Conservation (phyloP, 2,888 invertebrate species). For the Beris morrisii region DNA sequence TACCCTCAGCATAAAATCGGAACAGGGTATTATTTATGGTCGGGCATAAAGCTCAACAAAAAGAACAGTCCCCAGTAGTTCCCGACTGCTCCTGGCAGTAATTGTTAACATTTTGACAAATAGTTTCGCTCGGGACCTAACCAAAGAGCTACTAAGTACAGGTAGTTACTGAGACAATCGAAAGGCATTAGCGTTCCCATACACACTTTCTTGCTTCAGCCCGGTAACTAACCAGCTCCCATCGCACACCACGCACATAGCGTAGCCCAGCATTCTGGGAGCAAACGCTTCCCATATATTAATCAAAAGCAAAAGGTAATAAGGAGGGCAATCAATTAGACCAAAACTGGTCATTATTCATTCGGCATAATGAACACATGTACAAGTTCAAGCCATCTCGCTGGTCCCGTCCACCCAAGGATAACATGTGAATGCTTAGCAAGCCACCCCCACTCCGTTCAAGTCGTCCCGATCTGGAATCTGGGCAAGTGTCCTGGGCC, state of each 20-base stretch:
- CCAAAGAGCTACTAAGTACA: slow-evolving; percentile 24
- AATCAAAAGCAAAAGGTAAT: slow-evolving; percentile 30
- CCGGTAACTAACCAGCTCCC: slow-evolving; percentile 6
- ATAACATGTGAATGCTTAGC: neutral
- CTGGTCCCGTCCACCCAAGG: neutral
- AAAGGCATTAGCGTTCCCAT: slow-evolving; percentile 21
- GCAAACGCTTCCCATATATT: slow-evolving; percentile 19
- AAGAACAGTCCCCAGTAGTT: slow-evolving; percentile 15
- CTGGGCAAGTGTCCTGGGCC: neutral
- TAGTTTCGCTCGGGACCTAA: slow-evolving; percentile 8
- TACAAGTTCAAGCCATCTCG: slow-evolving; percentile 8
- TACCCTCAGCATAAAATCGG: slow-evolving; percentile 24
- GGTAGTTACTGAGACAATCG: slow-evolving; percentile 28
- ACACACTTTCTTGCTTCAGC: slow-evolving; percentile 5
- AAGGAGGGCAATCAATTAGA: slow-evolving; percentile 32
- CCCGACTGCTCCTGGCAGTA: slow-evolving; percentile 29
- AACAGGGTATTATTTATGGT: slow-evolving; percentile 21
- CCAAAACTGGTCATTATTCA: slow-evolving; percentile 30
- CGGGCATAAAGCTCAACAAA: slow-evolving; percentile 19
- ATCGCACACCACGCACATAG: neutral
- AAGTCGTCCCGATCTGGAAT: too few relatives aligned
- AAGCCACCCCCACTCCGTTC: too few relatives aligned
- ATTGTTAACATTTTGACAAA: slow-evolving; percentile 32
- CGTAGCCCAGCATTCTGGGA: too few relatives aligned
- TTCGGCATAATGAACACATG: slow-evolving; percentile 30